Base-by-base conservation (phyloP, 2,797 vertebrate species). In the Pteropus rufus region DNA sequence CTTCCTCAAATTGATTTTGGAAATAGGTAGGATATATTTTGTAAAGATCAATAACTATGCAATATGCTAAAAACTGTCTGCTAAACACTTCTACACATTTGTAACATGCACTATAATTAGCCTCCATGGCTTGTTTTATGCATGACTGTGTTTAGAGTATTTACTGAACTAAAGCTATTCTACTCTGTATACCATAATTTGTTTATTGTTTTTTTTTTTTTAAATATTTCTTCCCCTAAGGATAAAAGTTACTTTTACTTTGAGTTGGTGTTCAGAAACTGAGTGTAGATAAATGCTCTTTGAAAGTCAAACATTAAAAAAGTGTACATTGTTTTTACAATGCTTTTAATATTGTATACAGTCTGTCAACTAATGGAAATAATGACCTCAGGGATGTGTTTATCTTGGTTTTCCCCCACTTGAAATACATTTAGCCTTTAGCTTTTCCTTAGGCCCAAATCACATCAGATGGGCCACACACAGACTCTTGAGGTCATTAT, bases 391-490 rank as follows among this genome's bases (percentile, higher is more conserved):
- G 98, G 98, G 98, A 98, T 98, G 95, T 98, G 98, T 97, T 98
- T 98, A 98, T 98, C 98, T 99, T 98, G 98, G 98, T 98, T 98
- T 98, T 98, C 98, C 98, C 98, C 98, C 99, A 99, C 98, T 98
- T 98, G 99, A 99, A 99, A 98, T 99, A 98, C 98, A 97, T 98
- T 97, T 98, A 98, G 99, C 99, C 98, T 98, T 99, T 99, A 99
- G 99, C 98, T 99, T 99, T 99, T 99, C 99, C 98, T 98, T 98
- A 98, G 99, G 99, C 97, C 98, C 97, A 98, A 98, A 97, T 97
- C 95, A 98, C 97, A 98, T 98, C 97, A 98, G 98, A 98, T 99
- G 98, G 99, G 98, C 98, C 99, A 98, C 94, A 97, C 91, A 95
- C 81, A 96, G 94, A 97, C 94, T 98, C 95, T 96, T 97, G 92